Conservation (phyloP, 2,888 invertebrate genomes). For the Ophioninae sp. region DNA sequence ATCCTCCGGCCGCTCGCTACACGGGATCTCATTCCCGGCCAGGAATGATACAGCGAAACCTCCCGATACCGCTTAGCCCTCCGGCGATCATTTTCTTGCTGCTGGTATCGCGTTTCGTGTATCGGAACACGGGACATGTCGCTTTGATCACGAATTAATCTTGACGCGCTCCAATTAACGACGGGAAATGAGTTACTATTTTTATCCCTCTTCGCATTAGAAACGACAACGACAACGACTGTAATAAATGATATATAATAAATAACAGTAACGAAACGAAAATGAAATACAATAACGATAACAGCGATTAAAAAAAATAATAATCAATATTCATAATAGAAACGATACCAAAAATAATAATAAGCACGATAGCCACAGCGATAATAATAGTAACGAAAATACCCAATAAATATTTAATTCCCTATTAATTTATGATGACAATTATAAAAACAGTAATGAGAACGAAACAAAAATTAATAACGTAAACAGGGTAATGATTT, state of each 20-base stretch:
- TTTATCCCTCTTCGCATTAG: background rate
- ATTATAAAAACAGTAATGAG: no score
- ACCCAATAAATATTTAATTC: no score
- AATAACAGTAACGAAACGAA: background rate
- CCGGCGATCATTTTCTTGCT: slow-evolving; percentile 25
- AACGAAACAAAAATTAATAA: no score
- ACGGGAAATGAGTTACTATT: slow-evolving; percentile 5
- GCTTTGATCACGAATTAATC: slow-evolving; percentile 50
- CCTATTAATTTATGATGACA: no score
- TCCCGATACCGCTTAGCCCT: slow-evolving; percentile 13
- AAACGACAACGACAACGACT: background rate
- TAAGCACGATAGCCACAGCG: no score
- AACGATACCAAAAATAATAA: no score
- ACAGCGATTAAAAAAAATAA: no score
- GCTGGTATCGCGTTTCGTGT: slow-evolving; percentile 45
- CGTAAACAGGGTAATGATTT: background rate
- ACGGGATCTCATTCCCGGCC: slow-evolving; percentile 14
- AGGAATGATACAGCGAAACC: slow-evolving; percentile 25
- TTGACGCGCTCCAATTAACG: slow-evolving; percentile 40
- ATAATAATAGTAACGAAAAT: no score
- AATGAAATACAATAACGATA: background rate
- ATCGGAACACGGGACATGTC: slow-evolving; percentile 12
- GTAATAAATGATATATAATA: background rate
- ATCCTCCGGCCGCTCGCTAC: background rate
- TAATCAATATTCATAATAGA: no score